A percentile compares a stretch with the other conserved stretches of the same genome.
phyloP scores from a whole-genome alignment of 2,888 invertebrate species.

The Dioctria linearis region DNA sequence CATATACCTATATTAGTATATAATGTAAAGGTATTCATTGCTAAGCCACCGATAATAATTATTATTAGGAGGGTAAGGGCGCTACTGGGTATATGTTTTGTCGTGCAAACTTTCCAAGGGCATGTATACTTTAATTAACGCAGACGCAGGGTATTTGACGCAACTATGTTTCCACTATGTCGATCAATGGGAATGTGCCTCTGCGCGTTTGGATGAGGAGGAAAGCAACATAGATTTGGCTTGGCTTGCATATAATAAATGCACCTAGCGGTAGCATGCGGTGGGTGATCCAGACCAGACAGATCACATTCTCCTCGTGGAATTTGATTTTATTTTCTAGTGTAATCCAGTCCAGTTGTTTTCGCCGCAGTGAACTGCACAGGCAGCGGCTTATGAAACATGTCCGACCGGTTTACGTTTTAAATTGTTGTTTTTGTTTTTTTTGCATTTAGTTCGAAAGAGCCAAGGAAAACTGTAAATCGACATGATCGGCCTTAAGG shows the following conservation, averaged over 20 bases:
- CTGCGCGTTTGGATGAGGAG: background rate
- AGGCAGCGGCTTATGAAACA: background rate
- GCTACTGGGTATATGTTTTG: background rate
- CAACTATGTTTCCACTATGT: background rate
- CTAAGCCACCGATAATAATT: too few species aligned
- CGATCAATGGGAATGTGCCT: too few species aligned
- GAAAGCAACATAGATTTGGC: background rate
- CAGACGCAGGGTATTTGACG: background rate
- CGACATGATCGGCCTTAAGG: constrained; percentile 5
- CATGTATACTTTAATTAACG: constrained; percentile 15
- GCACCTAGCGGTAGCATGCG: background rate
- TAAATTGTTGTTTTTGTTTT: constrained; percentile 4
- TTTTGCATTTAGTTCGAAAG: constrained; percentile 9
- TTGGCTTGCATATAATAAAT: background rate
- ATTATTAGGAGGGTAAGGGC: background rate
- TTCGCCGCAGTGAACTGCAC: background rate
- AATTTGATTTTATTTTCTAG: background rate
- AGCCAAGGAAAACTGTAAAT: constrained; percentile 6
- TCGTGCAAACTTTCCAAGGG: constrained; percentile 17
- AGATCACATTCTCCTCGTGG: background rate
- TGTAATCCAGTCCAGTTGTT: too few species aligned
- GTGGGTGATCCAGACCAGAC: background rate
- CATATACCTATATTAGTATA: too few species aligned
- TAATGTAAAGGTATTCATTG: too few species aligned
- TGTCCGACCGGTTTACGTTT: constrained; percentile 18